Conservation (phyloP, 2,888 invertebrate genomes). For the Sepioteuthis lessoniana region DNA sequence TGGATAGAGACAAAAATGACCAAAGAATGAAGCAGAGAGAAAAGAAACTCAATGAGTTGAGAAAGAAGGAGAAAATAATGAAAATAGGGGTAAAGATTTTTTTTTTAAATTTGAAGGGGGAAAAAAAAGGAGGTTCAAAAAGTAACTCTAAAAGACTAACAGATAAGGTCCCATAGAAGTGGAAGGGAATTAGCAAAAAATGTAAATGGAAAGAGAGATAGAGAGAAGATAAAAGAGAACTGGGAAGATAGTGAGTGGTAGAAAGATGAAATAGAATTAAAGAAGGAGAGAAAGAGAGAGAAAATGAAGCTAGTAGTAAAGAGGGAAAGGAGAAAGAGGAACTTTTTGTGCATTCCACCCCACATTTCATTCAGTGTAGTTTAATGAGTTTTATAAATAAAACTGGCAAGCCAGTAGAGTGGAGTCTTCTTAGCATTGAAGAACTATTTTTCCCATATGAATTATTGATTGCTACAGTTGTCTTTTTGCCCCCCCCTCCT, state of each 20-base stretch:
- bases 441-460: conserved; percentile 25
- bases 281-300: neutral
- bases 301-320: neutral
- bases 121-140: neutral
- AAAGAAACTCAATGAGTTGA: too few species aligned
- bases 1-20: neutral
- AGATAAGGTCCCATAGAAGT: neutral
- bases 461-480: conserved; percentile 33
- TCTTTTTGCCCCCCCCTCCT: neutral
- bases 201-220: neutral
- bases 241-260: neutral
- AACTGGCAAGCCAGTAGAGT: conserved; percentile 33
- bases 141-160: neutral
- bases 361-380: conserved; percentile 8
- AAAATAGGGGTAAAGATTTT: neutral
- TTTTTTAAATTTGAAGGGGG: too few species aligned
- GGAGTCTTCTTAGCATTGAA: conserved; percentile 33
- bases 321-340: conserved; percentile 16
- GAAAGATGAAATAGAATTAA: neutral
- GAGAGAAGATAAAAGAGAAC: neutral
- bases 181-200: neutral
- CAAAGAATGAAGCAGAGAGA: neutral
- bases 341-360: conserved; percentile 33
- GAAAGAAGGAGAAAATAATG: neutral
- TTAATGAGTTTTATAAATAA: conserved; percentile 33